Conservation (phyloP, 2,113 vertebrate species). For the Gasterosteus aculeatus region DNA sequence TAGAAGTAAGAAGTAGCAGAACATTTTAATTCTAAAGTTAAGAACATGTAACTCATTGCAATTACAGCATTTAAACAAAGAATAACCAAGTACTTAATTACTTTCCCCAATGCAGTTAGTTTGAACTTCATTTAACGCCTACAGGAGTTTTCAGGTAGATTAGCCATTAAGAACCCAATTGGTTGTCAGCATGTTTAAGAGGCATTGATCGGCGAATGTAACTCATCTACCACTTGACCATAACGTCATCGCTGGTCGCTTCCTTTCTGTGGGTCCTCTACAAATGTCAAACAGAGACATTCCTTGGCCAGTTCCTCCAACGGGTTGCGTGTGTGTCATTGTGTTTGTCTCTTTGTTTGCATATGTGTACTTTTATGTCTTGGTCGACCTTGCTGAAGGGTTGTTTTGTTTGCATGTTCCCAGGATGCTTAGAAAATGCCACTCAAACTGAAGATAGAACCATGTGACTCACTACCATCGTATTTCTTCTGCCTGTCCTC, state of each 20-base stretch:
- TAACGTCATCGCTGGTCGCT: constrained; percentile 1
- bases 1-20: not conserved
- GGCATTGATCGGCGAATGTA: constrained; percentile 19
- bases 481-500: too few relatives aligned
- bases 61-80: not conserved
- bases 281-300: constrained; percentile 37
- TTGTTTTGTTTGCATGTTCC: constrained; percentile 45
- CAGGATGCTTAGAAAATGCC: constrained; percentile 32
- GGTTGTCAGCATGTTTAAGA: constrained; percentile 12
- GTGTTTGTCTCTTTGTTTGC: constrained; percentile 33
- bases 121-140: not conserved
- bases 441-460: constrained; percentile 24
- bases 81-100: not conserved
- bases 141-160: not conserved
- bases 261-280: constrained; percentile 19
- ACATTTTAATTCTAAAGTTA: not conserved
- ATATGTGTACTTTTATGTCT: constrained; percentile 30
- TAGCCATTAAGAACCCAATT: constrained; percentile 7
- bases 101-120: not conserved
- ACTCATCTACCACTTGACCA: constrained; percentile 4
- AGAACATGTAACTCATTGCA: not conserved
- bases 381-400: constrained; percentile 27
- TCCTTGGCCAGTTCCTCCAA: constrained; percentile 27
- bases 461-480: not conserved
- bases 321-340: constrained; percentile 14